Conservation (phyloP, 1,140 invertebrate genomes). For the Drosophila funebris region DNA sequence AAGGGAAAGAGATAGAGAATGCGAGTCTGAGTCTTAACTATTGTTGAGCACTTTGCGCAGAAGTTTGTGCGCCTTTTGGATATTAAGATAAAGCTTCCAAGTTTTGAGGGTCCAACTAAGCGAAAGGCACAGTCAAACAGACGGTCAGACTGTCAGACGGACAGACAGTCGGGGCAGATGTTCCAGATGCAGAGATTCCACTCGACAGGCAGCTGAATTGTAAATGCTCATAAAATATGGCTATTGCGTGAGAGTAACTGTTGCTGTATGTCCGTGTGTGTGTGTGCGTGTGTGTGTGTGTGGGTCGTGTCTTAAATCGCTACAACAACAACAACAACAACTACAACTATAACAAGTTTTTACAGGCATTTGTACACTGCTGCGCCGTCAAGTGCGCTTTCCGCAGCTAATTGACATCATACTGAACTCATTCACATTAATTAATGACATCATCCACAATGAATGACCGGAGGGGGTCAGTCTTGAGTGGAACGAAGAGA, state of each 20-base stretch:
- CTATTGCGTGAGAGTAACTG: slow-evolving; percentile 17
- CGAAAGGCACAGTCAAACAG: background rate
- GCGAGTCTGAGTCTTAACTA: slow-evolving; percentile 47
- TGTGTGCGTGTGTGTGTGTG: slow-evolving; percentile 4
- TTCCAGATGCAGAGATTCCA: slow-evolving; percentile 31
- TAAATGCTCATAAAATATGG: slow-evolving; percentile 41
- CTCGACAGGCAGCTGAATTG: slow-evolving; percentile 41
- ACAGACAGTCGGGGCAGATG: slow-evolving; percentile 4
- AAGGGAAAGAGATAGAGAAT: too few relatives aligned
- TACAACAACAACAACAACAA: slow-evolving; percentile 19
- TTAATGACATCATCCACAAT: slow-evolving; percentile 78
- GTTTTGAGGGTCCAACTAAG: slow-evolving; percentile 25
- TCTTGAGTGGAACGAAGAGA: background rate
- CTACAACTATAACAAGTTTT: slow-evolving; percentile 29
- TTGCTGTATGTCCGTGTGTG: background rate
- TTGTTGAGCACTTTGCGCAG: slow-evolving; percentile 60
- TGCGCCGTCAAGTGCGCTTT: slow-evolving; percentile 69
- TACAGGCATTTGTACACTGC: slow-evolving; percentile 61
- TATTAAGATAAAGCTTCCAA: slow-evolving; percentile 66
- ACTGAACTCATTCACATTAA: slow-evolving; percentile 82
- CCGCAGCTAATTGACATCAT: slow-evolving; percentile 82
- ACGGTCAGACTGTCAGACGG: background rate
- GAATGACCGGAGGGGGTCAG: slow-evolving; percentile 32
- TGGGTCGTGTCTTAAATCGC: slow-evolving; percentile 31
- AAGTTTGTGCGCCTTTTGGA: slow-evolving; percentile 49